A percentile compares a stretch with the other conserved stretches of the same genome.
phyloP scores from a whole-genome alignment of 2,113 vertebrate genomes.

The Athene noctua region DNA sequence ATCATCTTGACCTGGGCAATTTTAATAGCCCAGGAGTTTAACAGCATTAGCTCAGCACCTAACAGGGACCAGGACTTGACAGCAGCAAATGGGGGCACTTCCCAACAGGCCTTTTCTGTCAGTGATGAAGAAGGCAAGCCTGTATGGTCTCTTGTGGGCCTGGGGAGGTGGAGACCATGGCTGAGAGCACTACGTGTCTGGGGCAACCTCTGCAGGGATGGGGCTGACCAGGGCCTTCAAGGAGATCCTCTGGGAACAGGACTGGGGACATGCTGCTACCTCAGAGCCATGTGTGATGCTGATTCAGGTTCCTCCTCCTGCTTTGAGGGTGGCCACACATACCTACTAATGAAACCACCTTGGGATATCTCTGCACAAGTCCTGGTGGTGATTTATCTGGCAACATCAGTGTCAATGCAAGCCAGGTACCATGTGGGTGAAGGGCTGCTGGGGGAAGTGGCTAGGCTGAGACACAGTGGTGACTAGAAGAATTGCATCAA shows the following conservation, averaged over 20 bases:
- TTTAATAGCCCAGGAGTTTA: constrained; percentile 13
- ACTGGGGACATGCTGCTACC: background rate
- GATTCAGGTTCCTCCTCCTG: background rate
- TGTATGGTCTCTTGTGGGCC: fast-evolving
- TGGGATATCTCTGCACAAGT: background rate
- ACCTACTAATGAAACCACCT: background rate
- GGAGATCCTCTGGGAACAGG: background rate
- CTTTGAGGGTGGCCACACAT: background rate
- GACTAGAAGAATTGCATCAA: background rate
- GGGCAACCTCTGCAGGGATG: background rate
- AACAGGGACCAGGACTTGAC: background rate
- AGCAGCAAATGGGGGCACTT: background rate
- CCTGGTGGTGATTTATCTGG: background rate
- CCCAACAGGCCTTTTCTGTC: background rate
- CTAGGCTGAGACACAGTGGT: background rate
- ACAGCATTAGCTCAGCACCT: background rate
- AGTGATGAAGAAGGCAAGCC: background rate
- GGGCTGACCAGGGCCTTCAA: background rate
- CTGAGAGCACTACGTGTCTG: background rate
- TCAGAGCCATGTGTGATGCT: background rate
- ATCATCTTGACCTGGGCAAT: constrained; percentile 18
- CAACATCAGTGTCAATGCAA: background rate
- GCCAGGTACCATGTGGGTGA: background rate
- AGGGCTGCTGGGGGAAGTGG: background rate
- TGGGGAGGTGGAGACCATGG: background rate